A percentile compares a stretch with the other conserved stretches of the same genome.
Conservation (phyloP, 1,140 invertebrate species). For the Whitmania pigra region DNA sequence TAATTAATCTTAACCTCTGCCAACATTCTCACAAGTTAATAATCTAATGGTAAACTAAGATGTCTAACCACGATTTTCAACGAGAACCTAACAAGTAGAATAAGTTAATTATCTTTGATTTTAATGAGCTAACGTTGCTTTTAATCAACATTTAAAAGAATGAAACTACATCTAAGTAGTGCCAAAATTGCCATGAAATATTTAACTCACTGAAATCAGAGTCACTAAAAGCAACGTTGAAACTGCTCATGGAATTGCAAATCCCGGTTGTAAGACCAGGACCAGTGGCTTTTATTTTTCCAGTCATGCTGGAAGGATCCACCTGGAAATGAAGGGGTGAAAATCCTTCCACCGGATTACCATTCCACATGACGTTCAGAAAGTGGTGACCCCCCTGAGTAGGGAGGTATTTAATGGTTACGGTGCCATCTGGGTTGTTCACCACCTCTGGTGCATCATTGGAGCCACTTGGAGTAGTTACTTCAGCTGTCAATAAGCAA, state of each 20-base stretch:
- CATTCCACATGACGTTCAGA: constrained; percentile 75
- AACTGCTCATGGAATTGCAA: constrained; percentile 75
- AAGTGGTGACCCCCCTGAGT: constrained; percentile 78
- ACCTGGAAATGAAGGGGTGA: constrained; percentile 89
- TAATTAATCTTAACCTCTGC: no score
- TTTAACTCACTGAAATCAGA: no score
- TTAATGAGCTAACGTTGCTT: no score
- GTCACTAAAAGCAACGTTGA: constrained; percentile 36
- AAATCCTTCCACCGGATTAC: constrained; percentile 66
- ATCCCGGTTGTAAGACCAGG: constrained; percentile 50
- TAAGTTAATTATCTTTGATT: no score
- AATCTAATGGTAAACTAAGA: no score
- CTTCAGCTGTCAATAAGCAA: constrained; percentile 33
- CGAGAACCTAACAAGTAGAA: no score
- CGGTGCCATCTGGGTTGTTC: constrained; percentile 83
- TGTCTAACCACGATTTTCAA: no score
- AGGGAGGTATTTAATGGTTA: constrained; percentile 79
- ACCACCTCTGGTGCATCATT: constrained; percentile 57
- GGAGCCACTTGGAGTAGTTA: constrained; percentile 80
- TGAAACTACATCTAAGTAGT: no score
- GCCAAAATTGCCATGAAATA: no score
- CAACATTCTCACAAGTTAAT: no score
- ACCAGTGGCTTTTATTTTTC: constrained; percentile 81
- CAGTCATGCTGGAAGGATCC: constrained; percentile 69
- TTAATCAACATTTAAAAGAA: no score